Conservation (phyloP, 2,888 invertebrate species). For the Cantharis rufa region DNA sequence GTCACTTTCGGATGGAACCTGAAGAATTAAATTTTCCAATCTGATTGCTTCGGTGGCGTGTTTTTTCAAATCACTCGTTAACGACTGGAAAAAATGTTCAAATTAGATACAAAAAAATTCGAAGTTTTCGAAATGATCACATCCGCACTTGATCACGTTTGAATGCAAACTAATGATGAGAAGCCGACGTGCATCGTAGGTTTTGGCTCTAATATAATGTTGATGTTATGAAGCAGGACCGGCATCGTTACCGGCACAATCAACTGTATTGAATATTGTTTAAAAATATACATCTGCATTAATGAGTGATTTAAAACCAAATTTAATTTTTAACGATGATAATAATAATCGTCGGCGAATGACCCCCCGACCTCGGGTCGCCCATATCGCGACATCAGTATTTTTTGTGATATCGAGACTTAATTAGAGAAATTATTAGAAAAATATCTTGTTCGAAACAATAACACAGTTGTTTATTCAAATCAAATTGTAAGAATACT, state of each 20-base stretch:
- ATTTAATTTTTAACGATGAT: neutral
- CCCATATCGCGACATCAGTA: neutral
- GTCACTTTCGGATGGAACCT: constrained; percentile 68
- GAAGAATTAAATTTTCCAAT: constrained; percentile 66
- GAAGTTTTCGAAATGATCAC: neutral
- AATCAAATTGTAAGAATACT: neutral
- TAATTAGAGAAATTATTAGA: neutral
- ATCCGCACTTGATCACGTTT: neutral
- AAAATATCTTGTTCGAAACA: neutral
- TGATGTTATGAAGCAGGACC: neutral
- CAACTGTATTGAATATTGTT: neutral
- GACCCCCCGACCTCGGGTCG: neutral
- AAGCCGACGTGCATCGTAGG: neutral
- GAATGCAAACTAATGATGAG: neutral
- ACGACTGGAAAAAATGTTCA: constrained; percentile 61
- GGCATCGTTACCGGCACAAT: neutral
- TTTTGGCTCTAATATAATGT: neutral
- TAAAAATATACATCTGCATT: neutral
- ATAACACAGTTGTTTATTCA: neutral
- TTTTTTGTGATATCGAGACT: neutral
- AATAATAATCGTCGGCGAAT: neutral
- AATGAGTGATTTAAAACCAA: neutral
- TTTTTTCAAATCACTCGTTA: constrained; percentile 69
- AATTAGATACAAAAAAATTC: neutral
- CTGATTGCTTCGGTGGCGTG: constrained; percentile 69